Conservation (phyloP, 2,113 vertebrate genomes). For the Oncorhynchus gorbuscha region DNA sequence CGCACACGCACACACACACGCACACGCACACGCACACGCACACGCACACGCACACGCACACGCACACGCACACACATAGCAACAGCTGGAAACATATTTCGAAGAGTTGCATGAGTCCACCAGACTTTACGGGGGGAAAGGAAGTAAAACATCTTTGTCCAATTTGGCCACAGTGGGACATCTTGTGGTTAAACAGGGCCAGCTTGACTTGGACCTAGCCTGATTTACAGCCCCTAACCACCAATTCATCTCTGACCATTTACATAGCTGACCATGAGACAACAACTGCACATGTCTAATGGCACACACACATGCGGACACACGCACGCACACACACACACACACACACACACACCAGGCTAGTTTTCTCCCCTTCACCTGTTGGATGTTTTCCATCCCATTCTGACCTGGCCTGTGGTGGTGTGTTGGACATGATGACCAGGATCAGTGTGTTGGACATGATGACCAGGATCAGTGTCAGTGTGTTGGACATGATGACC, state of each 20-base stretch:
- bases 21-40: constrained; percentile 27
- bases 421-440: no score
- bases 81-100: constrained; percentile 39
- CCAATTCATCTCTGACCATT: constrained; percentile 64
- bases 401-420: no score
- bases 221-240: constrained; percentile 68
- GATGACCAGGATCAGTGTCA: no score
- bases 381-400: no score
- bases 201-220: constrained; percentile 36
- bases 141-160: constrained; percentile 57
- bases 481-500: no score
- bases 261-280: constrained; percentile 50
- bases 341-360: no score
- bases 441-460: no score
- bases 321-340: no score
- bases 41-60: constrained; percentile 27
- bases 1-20: constrained; percentile 26
- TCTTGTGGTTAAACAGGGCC: constrained; percentile 35
- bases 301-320: no score
- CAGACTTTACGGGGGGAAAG: constrained; percentile 52
- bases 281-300: constrained; percentile 33
- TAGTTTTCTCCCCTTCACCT: no score
- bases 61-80: constrained; percentile 21
- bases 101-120: constrained; percentile 67
- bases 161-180: constrained; percentile 43